Base-by-base conservation (phyloP, 1,140 invertebrate species). In the Saxidomus purpurata region DNA sequence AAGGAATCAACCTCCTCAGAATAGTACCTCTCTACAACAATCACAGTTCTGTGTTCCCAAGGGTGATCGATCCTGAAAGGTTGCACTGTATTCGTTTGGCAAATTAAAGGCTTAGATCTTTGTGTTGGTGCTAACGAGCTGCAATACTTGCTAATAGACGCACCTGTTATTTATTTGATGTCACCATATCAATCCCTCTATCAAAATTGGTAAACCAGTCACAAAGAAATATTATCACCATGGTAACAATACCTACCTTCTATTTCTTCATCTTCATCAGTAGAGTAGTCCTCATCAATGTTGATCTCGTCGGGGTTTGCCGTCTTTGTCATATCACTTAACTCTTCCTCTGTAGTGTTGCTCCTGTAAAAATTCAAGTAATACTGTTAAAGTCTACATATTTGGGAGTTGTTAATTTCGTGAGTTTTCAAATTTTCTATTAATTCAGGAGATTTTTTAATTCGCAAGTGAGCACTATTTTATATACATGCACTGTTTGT, bases 251-350 rank as follows among this genome's bases (percentile, higher is more conserved):
- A 43, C 88, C 82, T 79, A 95, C 95, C 95, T 94, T 97, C 96
- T 71, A 97, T 96, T 52, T 96, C 89, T 63, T 94, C 95, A 49
- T 95, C 94, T 55, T 97, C 97, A 63, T 97, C 97, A 31, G 97
- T 97, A 59, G 92, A 92, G 55, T 92, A 94, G 74, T 95, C 95
- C 61, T 94, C 94, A 89, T 95, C 98, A 94, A 99, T 98, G 94
- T 98, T 97, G 94, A 99, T 99, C 96, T 99, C 98, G 96, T 99
- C 98, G 25, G 98, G 98, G 97, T 99, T 99, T 49, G 97, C 96
- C 0, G 98, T 97, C 90, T 96, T 96, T 1, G 96, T 96, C 92
- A 97, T 97, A 90, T 97, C 96, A 81, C 96, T 97, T 87, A 97
- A 97, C 92, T 98, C 97, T 90, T 97, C 97, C 40, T 96, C 96